Evolutionary conservation across 2,888 invertebrate species (phyloP).

Genomic region (Tubiluchus corallicola): DNA sequence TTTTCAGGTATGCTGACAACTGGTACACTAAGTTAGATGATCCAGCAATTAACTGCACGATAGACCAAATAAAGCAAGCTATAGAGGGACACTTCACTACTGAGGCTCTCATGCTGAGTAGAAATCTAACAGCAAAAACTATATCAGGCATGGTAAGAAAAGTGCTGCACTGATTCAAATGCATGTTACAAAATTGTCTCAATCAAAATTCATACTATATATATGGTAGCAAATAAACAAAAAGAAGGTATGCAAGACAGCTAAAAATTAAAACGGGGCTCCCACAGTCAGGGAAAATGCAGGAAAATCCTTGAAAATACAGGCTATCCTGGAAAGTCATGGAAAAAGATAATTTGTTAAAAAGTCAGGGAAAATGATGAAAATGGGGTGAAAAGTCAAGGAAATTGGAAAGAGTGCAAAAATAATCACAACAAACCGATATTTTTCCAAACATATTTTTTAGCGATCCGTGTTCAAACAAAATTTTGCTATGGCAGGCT

Average conservation of each 20-base stretch:
- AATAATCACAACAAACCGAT: too few relatives aligned
- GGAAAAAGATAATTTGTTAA: too few relatives aligned
- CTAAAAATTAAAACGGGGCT: too few relatives aligned
- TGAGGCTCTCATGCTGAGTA: conserved; percentile 96
- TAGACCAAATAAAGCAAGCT: conserved; percentile 76
- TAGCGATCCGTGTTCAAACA: too few relatives aligned
- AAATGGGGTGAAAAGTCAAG: too few relatives aligned
- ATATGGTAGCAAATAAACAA: conserved; percentile 6
- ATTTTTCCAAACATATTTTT: too few relatives aligned
- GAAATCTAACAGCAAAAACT: conserved; percentile 67
- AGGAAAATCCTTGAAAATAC: too few relatives aligned
- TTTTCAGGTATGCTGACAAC: conserved; percentile 98
- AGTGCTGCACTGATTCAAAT: neutral
- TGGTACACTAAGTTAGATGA: conserved; percentile 55
- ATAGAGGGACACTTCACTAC: conserved; percentile 96
- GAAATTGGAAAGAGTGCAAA: too few relatives aligned
- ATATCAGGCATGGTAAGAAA: conserved; percentile 67
- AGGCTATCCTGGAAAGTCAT: too few relatives aligned
- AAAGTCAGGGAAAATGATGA: too few relatives aligned
- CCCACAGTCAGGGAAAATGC: too few relatives aligned
- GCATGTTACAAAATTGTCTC: neutral
- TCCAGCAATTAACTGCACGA: conserved; percentile 75
- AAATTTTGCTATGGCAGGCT: too few relatives aligned
- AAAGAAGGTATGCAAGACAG: conserved; percentile 4
- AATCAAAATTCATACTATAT: conserved; percentile 7